Evolutionary conservation across 2,113 vertebrate species (phyloP).

Genomic region (Tychaedon coryphoeus): DNA sequence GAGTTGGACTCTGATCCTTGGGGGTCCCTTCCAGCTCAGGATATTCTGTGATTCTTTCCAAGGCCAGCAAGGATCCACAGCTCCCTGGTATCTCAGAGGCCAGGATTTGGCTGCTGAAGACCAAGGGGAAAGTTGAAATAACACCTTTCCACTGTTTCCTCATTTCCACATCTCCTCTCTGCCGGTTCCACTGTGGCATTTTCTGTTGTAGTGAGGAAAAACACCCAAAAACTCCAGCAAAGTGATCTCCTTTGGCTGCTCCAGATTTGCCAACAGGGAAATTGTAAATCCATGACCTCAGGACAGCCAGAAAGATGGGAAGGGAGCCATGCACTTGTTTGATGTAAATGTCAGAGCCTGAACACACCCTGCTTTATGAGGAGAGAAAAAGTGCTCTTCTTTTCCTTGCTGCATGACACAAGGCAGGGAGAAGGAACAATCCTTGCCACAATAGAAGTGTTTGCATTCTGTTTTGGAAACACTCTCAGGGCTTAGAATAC

Average conservation of each 20-base stretch:
- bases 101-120: not conserved
- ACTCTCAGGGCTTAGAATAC: not conserved
- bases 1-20: not conserved
- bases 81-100: accelerated
- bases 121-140: not conserved
- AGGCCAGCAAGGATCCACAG: not conserved
- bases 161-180: not conserved
- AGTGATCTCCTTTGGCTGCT: not conserved
- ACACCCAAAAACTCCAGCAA: not conserved
- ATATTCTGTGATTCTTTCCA: not conserved
- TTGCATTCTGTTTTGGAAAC: constrained; percentile 48
- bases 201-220: not conserved
- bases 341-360: not conserved
- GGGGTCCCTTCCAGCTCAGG: not conserved
- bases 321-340: constrained; percentile 14
- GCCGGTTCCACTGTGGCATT: accelerated
- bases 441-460: not conserved
- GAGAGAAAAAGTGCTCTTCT: not conserved
- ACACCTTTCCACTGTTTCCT: not conserved
- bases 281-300: accelerated
- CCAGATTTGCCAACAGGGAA: not conserved
- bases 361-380: constrained; percentile 45
- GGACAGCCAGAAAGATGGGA: not conserved
- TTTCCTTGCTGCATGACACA: not conserved
- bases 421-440: not conserved